Percentiles rank a stretch among this genome's conserved stretches.
Evolutionary conservation across 2,888 invertebrate species (phyloP).

Genomic region (Rugalucina vietnamica): DNA sequence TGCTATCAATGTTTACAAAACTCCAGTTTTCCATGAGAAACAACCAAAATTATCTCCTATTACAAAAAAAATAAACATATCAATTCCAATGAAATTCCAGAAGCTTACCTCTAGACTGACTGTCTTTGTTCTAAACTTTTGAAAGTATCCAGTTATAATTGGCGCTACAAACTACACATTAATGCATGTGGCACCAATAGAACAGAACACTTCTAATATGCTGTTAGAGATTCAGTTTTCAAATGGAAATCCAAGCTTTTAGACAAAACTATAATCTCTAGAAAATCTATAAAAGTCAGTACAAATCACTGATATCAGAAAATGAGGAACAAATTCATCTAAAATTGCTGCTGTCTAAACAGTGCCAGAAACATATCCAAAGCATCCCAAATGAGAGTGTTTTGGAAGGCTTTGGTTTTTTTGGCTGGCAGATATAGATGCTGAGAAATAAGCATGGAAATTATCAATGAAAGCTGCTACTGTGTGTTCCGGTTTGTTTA

Average conservation of each 20-base stretch:
- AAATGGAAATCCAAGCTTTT: background rate
- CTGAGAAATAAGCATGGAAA: background rate
- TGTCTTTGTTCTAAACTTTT: too few species aligned
- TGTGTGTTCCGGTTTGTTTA: slow-evolving; percentile 10
- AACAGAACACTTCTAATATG: too few species aligned
- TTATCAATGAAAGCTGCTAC: slow-evolving; percentile 2
- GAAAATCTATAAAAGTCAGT: background rate
- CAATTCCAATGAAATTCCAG: too few species aligned
- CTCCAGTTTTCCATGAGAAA: too few species aligned
- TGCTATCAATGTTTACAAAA: too few species aligned
- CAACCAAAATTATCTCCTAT: too few species aligned
- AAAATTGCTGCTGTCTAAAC: slow-evolving; percentile 10
- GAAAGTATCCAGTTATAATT: too few species aligned
- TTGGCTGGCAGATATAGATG: background rate
- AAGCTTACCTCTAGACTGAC: too few species aligned
- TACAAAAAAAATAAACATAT: too few species aligned
- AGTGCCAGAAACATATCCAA: slow-evolving; percentile 6
- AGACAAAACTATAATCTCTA: background rate
- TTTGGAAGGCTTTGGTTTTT: background rate
- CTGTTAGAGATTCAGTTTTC: too few species aligned
- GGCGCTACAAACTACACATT: too few species aligned
- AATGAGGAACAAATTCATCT: slow-evolving; percentile 12
- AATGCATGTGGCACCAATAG: too few species aligned
- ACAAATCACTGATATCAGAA: background rate
- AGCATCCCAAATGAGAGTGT: slow-evolving; percentile 11